Percentiles rank a stretch among this genome's conserved stretches.
Evolutionary conservation across 2,888 invertebrate genomes (phyloP).

Genomic region (Trissolcus brochymenae): DNA sequence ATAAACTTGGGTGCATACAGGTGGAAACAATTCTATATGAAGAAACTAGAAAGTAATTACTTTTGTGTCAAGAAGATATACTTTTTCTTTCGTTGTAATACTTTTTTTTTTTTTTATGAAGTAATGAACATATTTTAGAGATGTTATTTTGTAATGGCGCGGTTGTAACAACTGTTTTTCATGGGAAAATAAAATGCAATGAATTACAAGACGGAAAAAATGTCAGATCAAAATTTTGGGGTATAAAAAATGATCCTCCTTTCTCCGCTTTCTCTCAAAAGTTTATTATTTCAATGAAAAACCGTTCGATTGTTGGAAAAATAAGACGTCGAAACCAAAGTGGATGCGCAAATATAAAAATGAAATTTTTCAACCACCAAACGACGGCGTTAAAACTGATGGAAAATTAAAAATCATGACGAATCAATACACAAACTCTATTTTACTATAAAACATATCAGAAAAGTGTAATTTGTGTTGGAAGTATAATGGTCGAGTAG

Average conservation of each 20-base stretch:
- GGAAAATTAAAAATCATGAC: constrained; percentile 6
- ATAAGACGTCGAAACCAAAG: no score
- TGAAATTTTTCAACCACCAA: background rate
- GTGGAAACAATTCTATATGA: background rate
- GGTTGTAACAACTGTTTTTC: no score
- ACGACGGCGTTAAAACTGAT: background rate
- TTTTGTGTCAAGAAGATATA: constrained; percentile 6
- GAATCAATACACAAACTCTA: constrained; percentile 5
- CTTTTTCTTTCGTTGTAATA: constrained; percentile 6
- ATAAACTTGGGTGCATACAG: background rate
- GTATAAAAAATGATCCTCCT: no score
- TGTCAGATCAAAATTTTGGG: no score
- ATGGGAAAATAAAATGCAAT: no score
- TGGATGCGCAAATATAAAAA: background rate
- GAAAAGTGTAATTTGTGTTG: constrained; percentile 19
- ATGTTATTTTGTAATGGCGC: background rate
- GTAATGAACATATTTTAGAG: background rate
- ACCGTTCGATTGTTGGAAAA: no score
- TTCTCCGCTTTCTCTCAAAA: no score
- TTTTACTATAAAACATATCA: constrained; percentile 9
- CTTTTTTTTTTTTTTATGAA: background rate
- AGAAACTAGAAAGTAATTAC: constrained; percentile 5
- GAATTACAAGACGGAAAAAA: no score
- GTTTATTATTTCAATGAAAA: no score
- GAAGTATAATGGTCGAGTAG: constrained; percentile 39